phyloP scores from a whole-genome alignment of 2,888 invertebrate species.

The Agrotis segetum region DNA sequence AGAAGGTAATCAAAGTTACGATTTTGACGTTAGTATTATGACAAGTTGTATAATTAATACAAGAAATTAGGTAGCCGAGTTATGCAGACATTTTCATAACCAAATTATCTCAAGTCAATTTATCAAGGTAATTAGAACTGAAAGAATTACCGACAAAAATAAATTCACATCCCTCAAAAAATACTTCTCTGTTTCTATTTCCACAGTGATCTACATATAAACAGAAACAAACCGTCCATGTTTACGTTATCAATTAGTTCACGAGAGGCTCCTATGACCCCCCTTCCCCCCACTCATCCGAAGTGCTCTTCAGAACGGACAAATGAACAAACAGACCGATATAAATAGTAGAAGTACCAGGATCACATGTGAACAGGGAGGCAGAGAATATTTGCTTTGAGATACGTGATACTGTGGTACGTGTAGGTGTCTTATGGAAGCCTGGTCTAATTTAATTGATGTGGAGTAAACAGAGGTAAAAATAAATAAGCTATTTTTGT shows the following conservation, averaged over 20 bases:
- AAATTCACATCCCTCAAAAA: not conserved
- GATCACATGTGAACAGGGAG: not conserved
- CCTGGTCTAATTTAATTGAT: conserved; percentile 5
- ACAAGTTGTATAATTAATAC: not conserved
- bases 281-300: conserved; percentile 9
- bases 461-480: not conserved
- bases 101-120: not conserved
- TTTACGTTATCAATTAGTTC: conserved; percentile 52
- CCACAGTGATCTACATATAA: conserved; percentile 8
- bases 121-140: not conserved
- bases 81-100: not conserved
- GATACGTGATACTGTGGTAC: conserved; percentile 29
- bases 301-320: conserved; percentile 43
- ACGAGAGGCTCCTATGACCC: conserved; percentile 19
- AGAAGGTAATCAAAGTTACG: not conserved
- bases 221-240: conserved; percentile 19
- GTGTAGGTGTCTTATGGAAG: conserved; percentile 2
- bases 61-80: not conserved
- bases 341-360: conserved; percentile 33
- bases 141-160: not conserved
- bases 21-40: not conserved
- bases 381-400: conserved; percentile 21
- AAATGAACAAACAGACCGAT: conserved; percentile 50
- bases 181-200: conserved; percentile 2
- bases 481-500: conserved; percentile 3